A percentile compares a stretch with the other conserved stretches of the same genome.
Conservation (phyloP, 1,140 invertebrate species). For the Plodia interpunctella region DNA sequence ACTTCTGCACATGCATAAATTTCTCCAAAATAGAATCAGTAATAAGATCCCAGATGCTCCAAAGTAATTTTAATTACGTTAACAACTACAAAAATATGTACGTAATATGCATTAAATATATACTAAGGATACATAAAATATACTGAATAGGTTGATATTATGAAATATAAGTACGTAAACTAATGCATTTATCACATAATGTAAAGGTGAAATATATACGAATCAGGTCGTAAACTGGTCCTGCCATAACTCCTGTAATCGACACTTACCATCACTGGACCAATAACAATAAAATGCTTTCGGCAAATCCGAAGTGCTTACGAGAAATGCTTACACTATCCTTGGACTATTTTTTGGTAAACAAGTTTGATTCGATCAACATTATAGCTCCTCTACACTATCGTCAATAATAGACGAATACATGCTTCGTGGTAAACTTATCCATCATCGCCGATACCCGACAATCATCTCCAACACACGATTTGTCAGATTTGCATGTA, state of each 20-base stretch:
- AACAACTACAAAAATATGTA: background rate
- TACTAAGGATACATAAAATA: too few species aligned
- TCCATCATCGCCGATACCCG: too few species aligned
- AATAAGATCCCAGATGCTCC: background rate
- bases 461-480: too few species aligned
- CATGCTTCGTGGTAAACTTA: too few species aligned
- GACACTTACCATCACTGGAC: conserved; percentile 18
- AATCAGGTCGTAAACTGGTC: background rate
- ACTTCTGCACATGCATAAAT: background rate
- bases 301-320: conserved; percentile 26
- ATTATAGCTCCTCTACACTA: too few species aligned
- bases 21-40: background rate
- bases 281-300: conserved; percentile 38
- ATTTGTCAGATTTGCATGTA: too few species aligned
- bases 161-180: too few species aligned
- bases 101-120: too few species aligned
- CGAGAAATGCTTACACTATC: conserved; percentile 19
- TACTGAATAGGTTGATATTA: too few species aligned
- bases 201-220: background rate
- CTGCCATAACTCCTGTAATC: conserved; percentile 17
- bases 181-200: background rate
- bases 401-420: too few species aligned
- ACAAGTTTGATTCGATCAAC: background rate
- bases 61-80: background rate
- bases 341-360: conserved; percentile 32